Evolutionary conservation across 1,140 invertebrate species (phyloP), one percentile per base, ranked within the genome.

Genomic region (Lysiphlebus fabarum): DNA sequence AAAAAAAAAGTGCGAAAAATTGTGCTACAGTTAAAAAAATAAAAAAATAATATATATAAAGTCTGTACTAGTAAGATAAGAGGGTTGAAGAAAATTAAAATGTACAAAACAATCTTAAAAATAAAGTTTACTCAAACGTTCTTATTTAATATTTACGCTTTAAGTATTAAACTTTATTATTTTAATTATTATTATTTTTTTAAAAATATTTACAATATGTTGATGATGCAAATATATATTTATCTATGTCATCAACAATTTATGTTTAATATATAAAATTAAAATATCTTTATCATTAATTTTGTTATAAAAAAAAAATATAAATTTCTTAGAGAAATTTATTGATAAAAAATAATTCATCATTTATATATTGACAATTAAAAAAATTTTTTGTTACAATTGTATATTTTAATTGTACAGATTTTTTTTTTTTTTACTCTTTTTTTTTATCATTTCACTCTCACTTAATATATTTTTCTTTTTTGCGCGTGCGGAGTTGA

Each of bases 401-500:
- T 11, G n/a, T 53, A 17, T n/a, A n/a, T 9, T 51, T 40, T 45
- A 9, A 47, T 38, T 55, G 53, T n/a, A 17, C 48, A 14, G 14
- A 12, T 26, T 14, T 42, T 36, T 38, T 55, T n/a, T 49, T 44
- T 50, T 6, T 36, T 43, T 26, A 26, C 38, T 60, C 51, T 44
- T 37, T 45, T 55, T 49, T 56, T 63, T 57, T 7, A 37, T 57
- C 56, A 44, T 57, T 57, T 56, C 44, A 44, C 40, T 33, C 47
- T 47, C 43, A 33, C 43, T 43, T 44, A 37, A 38, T 53, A 33
- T 53, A 14, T 14, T 47, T 26, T 43, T 57, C 56, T 57, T 59
- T 47, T 51, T 44, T 56, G 62, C 56, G 58, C 56, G 56, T 58
- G 62, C 59, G 53, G 59, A 64, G 62, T 64, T 59, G 59, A 64